Conservation (phyloP, 2,888 invertebrate species). For the Spicauda simplicius region DNA sequence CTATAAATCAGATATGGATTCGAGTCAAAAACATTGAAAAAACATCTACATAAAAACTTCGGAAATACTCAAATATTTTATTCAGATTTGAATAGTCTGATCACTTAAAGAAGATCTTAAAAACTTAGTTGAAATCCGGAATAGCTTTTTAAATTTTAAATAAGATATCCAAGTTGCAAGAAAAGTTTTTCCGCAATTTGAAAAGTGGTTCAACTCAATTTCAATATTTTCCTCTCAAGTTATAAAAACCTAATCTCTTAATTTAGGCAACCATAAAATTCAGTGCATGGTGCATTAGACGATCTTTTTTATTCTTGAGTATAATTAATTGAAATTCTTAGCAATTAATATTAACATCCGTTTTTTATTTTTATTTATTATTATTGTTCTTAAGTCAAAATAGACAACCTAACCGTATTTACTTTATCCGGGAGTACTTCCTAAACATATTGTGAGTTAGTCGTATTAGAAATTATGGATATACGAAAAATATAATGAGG, state of each 20-base stretch:
- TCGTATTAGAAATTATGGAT: too few relatives aligned
- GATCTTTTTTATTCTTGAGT: too few relatives aligned
- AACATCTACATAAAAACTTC: background rate
- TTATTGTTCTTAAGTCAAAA: too few relatives aligned
- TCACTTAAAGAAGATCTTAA: background rate
- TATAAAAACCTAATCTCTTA: slow-evolving; percentile 15
- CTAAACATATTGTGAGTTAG: too few relatives aligned
- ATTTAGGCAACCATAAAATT: background rate
- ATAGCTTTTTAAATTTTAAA: slow-evolving; percentile 35
- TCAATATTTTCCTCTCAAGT: slow-evolving; percentile 34
- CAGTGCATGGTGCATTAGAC: too few relatives aligned
- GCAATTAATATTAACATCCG: too few relatives aligned
- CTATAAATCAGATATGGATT: too few relatives aligned
- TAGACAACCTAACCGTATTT: too few relatives aligned
- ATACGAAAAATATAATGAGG: too few relatives aligned
- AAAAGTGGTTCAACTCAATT: slow-evolving; percentile 26
- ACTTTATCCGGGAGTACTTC: too few relatives aligned
- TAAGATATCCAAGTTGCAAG: slow-evolving; percentile 27
- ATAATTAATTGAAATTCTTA: too few relatives aligned
- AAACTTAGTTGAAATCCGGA: slow-evolving; percentile 18
- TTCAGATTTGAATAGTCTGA: slow-evolving; percentile 7
- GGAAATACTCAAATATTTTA: background rate
- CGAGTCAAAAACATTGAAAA: background rate
- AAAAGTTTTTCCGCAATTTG: slow-evolving; percentile 26
- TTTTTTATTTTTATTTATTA: too few relatives aligned